These are phyloP conservation scores for Ecdyonurus torrentis DNA, from an alignment of 2,888 invertebrate genomes.

Conservation along the genomic window DNA sequence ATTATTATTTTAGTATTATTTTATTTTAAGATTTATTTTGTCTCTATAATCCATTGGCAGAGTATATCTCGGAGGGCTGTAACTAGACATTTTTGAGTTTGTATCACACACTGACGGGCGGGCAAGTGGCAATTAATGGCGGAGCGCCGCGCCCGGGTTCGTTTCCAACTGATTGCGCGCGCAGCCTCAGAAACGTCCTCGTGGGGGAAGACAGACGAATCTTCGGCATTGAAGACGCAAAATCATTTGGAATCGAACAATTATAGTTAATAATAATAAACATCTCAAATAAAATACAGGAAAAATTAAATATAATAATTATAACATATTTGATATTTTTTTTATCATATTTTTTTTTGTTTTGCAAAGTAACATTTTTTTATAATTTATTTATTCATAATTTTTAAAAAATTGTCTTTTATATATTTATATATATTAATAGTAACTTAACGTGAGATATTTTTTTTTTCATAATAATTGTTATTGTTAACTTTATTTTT, in stretches of 20 bases:
- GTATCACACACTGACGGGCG: not conserved
- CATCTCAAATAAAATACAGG: no score
- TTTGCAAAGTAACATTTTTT: not conserved
- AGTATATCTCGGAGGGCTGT: not conserved
- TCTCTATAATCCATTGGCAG: not conserved
- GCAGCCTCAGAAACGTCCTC: not conserved
- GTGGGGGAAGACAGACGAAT: not conserved
- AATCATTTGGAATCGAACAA: not conserved
- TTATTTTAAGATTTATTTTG: no score
- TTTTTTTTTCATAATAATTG: not conserved
- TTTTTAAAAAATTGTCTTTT: constrained; percentile 1
- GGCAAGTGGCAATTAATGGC: not conserved
- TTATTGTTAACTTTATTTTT: not conserved
- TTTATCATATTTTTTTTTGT: not conserved
- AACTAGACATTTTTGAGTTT: not conserved
- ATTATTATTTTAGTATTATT: not conserved
- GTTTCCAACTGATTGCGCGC: not conserved
- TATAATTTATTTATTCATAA: not conserved
- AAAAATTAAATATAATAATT: not conserved
- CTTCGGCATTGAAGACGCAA: no score
- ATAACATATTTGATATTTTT: not conserved
- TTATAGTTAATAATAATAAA: not conserved
- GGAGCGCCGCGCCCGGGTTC: not conserved
- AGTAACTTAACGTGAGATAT: constrained; percentile 1
- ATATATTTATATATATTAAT: not conserved